Percentiles rank a stretch among this genome's conserved stretches.
Conservation (phyloP, 1,140 invertebrate genomes). For the Ceratina australensis region DNA sequence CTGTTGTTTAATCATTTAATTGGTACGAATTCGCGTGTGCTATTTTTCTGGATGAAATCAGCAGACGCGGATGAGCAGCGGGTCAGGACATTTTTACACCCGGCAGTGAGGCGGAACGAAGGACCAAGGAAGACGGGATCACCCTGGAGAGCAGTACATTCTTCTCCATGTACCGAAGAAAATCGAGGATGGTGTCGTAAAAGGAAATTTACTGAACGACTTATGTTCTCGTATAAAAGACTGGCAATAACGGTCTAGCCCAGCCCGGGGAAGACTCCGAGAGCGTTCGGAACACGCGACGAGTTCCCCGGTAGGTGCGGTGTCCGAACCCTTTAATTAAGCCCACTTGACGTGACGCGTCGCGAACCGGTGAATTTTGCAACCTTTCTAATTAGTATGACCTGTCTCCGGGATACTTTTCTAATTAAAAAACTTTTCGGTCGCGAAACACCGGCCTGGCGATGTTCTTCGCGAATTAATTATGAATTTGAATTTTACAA, state of each 20-base stretch:
- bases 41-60: not conserved
- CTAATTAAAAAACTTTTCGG: conserved; percentile 64
- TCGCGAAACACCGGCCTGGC: conserved; percentile 38
- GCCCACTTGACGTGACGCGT: conserved; percentile 38
- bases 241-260: conserved; percentile 39
- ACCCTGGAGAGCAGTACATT: conserved; percentile 47
- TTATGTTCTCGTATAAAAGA: conserved; percentile 44
- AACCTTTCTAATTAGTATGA: conserved; percentile 59
- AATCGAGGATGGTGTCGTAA: conserved; percentile 57
- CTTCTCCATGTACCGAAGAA: conserved; percentile 38
- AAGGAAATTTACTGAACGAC: conserved; percentile 60
- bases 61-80: not conserved
- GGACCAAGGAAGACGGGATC: conserved; percentile 36
- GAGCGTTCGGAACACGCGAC: conserved; percentile 6
- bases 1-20: conserved; percentile 4
- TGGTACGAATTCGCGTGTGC: conserved; percentile 32
- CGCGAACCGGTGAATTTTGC: conserved; percentile 54
- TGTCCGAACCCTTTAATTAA: conserved; percentile 58
- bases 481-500: not conserved
- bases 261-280: conserved; percentile 7
- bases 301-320: conserved; percentile 14
- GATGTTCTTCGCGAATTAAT: conserved; percentile 20
- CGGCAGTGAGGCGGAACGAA: not conserved
- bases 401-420: conserved; percentile 51
- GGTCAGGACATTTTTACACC: conserved; percentile 12